These are phyloP conservation scores for Lepus timidus DNA, from an alignment of 2,113 vertebrate species.

Conservation along the genomic window DNA sequence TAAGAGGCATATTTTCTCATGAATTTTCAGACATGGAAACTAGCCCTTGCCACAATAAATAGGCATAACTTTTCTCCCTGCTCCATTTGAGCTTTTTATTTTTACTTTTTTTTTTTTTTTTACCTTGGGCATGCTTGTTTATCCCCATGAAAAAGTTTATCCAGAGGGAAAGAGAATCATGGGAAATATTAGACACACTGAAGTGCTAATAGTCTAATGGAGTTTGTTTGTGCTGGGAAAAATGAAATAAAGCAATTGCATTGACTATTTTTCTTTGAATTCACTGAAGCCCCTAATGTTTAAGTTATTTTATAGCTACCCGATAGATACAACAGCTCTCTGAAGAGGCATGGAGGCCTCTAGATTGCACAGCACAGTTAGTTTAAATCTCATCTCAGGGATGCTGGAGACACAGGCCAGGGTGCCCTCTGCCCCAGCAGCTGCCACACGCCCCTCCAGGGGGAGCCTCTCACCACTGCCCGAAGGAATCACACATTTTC, in stretches of 20 bases:
- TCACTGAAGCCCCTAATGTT: conserved; percentile 68
- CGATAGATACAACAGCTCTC: conserved; percentile 46
- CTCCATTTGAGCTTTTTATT: not conserved
- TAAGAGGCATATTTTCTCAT: conserved; percentile 72
- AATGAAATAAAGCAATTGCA: conserved; percentile 74
- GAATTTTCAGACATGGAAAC: conserved; percentile 70
- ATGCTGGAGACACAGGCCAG: not conserved
- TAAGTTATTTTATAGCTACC: conserved; percentile 66
- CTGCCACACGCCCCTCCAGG: accelerated
- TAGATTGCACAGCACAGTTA: not conserved
- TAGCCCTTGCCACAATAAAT: conserved; percentile 25
- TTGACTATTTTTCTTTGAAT: conserved; percentile 72
- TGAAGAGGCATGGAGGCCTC: conserved; percentile 36
- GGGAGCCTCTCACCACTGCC: not conserved
- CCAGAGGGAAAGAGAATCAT: conserved; percentile 68
- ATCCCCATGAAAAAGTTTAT: conserved; percentile 53
- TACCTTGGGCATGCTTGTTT: conserved; percentile 52
- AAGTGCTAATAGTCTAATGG: conserved; percentile 68
- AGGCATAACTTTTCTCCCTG: conserved; percentile 43
- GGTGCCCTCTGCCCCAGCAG: no score
- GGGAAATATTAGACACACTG: conserved; percentile 65
- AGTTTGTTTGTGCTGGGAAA: conserved; percentile 69
- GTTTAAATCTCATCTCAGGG: not conserved
- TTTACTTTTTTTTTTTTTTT: not conserved
- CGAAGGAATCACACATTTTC: not conserved